These are phyloP conservation scores for Rhabdophis nuchalis DNA, from an alignment of 2,797 vertebrate species.

Conservation along the genomic window DNA sequence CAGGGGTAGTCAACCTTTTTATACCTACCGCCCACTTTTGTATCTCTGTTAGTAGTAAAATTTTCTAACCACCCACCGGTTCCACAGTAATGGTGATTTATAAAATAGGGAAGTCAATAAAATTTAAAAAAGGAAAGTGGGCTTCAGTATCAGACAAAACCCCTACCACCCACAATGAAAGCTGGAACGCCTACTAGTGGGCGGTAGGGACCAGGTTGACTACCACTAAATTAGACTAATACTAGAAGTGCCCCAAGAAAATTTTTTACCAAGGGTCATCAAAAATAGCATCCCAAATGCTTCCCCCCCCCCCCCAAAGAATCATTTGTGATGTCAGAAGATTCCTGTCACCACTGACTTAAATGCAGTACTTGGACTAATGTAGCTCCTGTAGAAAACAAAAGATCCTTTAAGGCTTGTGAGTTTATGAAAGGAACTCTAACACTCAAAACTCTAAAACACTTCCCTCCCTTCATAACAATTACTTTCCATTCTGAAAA, in stretches of 20 bases:
- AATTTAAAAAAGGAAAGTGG: too few species aligned
- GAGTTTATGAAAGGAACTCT: neutral
- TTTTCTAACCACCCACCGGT: too few species aligned
- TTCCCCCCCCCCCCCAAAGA: neutral
- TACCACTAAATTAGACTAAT: neutral
- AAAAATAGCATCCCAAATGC: neutral
- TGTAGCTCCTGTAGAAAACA: neutral
- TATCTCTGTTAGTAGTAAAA: too few species aligned
- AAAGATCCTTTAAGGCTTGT: neutral
- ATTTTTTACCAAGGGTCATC: neutral
- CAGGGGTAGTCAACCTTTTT: too few species aligned
- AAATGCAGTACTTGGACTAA: neutral
- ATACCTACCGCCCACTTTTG: too few species aligned
- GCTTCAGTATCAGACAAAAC: too few species aligned
- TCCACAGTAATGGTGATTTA: too few species aligned
- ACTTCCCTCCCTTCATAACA: neutral
- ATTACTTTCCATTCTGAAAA: neutral
- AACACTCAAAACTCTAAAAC: neutral
- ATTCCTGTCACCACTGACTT: neutral
- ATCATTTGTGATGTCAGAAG: neutral
- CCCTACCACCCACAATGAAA: too few species aligned
- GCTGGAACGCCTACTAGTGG: too few species aligned
- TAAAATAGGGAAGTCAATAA: too few species aligned
- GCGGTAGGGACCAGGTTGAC: too few species aligned
- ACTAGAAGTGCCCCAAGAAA: neutral